Conservation (phyloP, 92 coral and sea anemone genomes). For the Parazoanthus swiftii region DNA sequence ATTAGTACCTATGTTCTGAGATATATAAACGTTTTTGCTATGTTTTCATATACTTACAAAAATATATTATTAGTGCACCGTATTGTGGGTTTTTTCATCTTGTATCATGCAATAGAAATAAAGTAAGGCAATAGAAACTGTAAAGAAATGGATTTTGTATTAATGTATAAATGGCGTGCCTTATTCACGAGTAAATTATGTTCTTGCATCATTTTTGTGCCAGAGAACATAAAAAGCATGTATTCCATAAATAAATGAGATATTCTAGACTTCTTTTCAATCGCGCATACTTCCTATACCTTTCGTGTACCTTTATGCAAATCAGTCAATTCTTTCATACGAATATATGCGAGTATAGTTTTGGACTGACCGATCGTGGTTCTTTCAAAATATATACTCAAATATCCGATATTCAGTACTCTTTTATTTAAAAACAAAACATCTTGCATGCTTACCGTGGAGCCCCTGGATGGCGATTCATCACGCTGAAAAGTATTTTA, state of each 20-base stretch:
- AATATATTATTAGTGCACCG: not conserved
- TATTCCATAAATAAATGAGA: not conserved
- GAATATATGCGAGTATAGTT: slow-evolving; percentile 4
- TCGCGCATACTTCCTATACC: not conserved
- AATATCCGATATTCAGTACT: slow-evolving; percentile 9
- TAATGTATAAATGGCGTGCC: slow-evolving; percentile 5
- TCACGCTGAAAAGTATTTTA: not conserved
- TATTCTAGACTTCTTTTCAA: not conserved
- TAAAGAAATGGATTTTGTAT: slow-evolving; percentile 6
- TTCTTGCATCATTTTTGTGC: slow-evolving; percentile 19
- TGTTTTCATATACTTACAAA: slow-evolving; percentile 2
- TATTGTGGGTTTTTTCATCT: slow-evolving; percentile 19
- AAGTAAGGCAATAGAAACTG: not conserved
- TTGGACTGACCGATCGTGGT: slow-evolving; percentile 28
- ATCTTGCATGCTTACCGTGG: not conserved
- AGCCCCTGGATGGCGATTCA: slow-evolving; percentile 23
- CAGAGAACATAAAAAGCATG: slow-evolving; percentile 7
- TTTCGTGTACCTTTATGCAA: not conserved
- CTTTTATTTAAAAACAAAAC: slow-evolving; percentile 8
- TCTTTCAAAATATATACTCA: not conserved
- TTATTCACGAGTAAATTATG: slow-evolving; percentile 5
- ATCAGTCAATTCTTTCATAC: not conserved
- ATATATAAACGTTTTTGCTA: slow-evolving; percentile 9
- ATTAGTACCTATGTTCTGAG: slow-evolving; percentile 1
- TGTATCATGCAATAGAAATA: slow-evolving; percentile 6